Evolutionary conservation across 2,888 invertebrate species (phyloP).

Genomic region (Mylabris sibirica): DNA sequence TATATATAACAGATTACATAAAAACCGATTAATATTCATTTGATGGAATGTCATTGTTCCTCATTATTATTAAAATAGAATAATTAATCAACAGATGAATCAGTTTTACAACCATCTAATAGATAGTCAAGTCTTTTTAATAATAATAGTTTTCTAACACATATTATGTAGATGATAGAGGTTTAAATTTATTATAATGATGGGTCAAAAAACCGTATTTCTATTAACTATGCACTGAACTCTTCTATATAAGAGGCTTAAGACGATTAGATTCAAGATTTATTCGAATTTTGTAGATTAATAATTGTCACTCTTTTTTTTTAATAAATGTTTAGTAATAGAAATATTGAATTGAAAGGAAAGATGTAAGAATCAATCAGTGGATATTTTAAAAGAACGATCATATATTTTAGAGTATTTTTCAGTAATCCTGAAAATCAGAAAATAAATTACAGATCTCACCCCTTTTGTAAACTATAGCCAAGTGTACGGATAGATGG

Average conservation of each 20-base stretch:
- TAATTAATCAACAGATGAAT: neutral
- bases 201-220: neutral
- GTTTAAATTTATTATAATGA: neutral
- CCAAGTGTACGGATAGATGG: neutral
- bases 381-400: too few relatives aligned
- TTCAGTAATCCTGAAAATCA: too few relatives aligned
- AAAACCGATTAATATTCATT: neutral
- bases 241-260: too few relatives aligned
- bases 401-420: too few relatives aligned
- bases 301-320: too few relatives aligned
- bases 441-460: neutral
- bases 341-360: too few relatives aligned
- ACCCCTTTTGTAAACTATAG: neutral
- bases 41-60: neutral
- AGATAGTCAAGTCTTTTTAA: neutral
- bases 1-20: neutral
- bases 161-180: neutral
- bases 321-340: too few relatives aligned
- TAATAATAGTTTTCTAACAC: neutral
- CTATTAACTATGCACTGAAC: neutral
- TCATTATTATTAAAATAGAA: neutral
- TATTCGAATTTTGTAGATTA: too few relatives aligned
- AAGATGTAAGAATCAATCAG: too few relatives aligned
- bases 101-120: neutral
- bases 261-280: too few relatives aligned